Evolutionary conservation across 1,140 invertebrate species (phyloP).

Genomic region (Drosophila tropicalis): DNA sequence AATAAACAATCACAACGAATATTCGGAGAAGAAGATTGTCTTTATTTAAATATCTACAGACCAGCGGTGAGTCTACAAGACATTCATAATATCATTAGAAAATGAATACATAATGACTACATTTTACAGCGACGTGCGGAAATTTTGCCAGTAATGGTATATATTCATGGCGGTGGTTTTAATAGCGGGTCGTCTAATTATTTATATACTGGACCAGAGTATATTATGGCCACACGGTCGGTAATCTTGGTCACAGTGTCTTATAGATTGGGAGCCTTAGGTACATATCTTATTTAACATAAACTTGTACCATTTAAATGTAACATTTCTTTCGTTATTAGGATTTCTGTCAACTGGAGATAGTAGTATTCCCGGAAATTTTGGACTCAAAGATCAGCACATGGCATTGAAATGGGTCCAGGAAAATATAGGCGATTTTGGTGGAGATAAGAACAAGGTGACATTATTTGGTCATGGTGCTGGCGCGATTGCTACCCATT

Average conservation of each 20-base stretch:
- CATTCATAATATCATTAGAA: neutral
- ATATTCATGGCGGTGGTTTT: conserved; percentile 84
- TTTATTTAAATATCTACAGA: conserved; percentile 86
- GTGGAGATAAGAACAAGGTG: conserved; percentile 82
- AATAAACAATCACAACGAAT: conserved; percentile 58
- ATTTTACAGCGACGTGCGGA: conserved; percentile 6
- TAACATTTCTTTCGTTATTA: neutral
- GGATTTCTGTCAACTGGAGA: conserved; percentile 83
- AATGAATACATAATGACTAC: no score
- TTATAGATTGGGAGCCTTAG: conserved; percentile 75
- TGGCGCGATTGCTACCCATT: conserved; percentile 84
- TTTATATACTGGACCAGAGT: conserved; percentile 82
- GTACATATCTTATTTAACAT: conserved; percentile 36
- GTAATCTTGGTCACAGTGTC: conserved; percentile 74
- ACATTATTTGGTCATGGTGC: conserved; percentile 86
- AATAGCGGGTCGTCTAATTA: conserved; percentile 76
- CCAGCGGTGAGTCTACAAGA: conserved; percentile 83
- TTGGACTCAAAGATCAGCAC: conserved; percentile 86
- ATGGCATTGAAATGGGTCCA: conserved; percentile 84
- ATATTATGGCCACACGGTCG: conserved; percentile 75
- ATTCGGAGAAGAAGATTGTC: conserved; percentile 85
- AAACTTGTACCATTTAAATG: neutral
- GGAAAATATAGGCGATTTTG: conserved; percentile 74
- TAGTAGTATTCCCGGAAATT: conserved; percentile 84
- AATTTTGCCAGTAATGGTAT: conserved; percentile 83